These are phyloP conservation scores for Madoqua kirkii DNA, from an alignment of 2,113 vertebrate genomes.

Conservation along the genomic window DNA sequence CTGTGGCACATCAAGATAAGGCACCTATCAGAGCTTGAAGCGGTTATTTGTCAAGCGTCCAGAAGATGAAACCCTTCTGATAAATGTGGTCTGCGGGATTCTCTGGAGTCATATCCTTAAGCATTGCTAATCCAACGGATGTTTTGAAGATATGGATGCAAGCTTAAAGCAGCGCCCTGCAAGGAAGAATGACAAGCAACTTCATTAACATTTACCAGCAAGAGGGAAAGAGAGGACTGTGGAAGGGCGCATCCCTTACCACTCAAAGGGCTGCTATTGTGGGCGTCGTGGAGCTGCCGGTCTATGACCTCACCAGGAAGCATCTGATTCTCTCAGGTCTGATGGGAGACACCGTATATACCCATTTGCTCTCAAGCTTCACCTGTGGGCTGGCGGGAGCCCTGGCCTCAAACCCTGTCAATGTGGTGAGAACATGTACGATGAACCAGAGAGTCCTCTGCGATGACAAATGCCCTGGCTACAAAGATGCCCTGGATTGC, in stretches of 20 bases:
- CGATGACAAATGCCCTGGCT: conserved; percentile 67
- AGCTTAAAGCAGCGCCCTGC: conserved; percentile 87
- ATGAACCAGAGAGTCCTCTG: conserved; percentile 88
- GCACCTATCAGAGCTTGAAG: neutral
- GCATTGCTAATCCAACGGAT: conserved; percentile 94
- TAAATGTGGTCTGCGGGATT: conserved; percentile 89
- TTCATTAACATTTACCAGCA: conserved; percentile 93
- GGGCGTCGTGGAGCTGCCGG: conserved; percentile 90
- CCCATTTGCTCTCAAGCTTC: conserved; percentile 91
- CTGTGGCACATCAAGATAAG: neutral
- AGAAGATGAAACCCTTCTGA: conserved; percentile 90
- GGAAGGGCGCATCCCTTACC: conserved; percentile 92
- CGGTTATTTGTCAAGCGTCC: rapidly evolving
- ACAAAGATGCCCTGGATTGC: conserved; percentile 90
- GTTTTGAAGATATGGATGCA: conserved; percentile 97
- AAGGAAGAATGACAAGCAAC: conserved; percentile 93
- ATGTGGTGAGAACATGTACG: conserved; percentile 93
- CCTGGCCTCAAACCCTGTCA: conserved; percentile 91
- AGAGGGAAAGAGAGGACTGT: conserved; percentile 90
- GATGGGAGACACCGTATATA: conserved; percentile 92
- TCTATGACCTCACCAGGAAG: conserved; percentile 94
- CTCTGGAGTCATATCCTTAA: conserved; percentile 93
- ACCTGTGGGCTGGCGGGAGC: conserved; percentile 90
- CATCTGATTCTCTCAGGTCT: conserved; percentile 89
- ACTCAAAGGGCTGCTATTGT: conserved; percentile 88